These are phyloP conservation scores for Bubo blakistoni DNA, from an alignment of 2,113 vertebrate genomes.

Conservation along the genomic window DNA sequence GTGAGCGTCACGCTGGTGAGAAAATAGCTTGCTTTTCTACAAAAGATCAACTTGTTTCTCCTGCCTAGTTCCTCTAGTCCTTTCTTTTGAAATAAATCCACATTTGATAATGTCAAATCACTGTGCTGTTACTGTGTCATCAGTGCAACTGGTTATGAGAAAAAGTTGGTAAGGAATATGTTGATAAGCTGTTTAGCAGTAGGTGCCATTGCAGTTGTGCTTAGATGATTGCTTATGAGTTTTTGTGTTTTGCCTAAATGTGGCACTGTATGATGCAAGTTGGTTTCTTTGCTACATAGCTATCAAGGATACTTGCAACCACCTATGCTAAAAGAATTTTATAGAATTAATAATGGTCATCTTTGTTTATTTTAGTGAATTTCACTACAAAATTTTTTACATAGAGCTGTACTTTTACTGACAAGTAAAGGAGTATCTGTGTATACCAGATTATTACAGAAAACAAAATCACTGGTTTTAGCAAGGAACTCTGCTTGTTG, in stretches of 20 bases:
- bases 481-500: not conserved
- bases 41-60: constrained; percentile 41
- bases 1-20: not conserved
- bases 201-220: not conserved
- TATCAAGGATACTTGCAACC: constrained; percentile 59
- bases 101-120: not conserved
- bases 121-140: not conserved
- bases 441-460: not conserved
- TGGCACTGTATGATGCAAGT: constrained; percentile 34
- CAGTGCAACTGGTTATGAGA: constrained; percentile 5
- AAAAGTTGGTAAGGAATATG: not conserved
- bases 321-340: constrained; percentile 25
- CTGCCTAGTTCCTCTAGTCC: constrained; percentile 2
- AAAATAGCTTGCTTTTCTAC: constrained; percentile 29
- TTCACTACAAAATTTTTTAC: not conserved
- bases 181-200: not conserved
- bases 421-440: not conserved
- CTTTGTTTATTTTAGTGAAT: constrained; percentile 4
- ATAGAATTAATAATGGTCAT: not conserved
- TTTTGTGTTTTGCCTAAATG: constrained; percentile 1
- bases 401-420: not conserved
- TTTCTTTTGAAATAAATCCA: not conserved
- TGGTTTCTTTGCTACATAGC: constrained; percentile 13
- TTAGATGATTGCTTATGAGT: not conserved
- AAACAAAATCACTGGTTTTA: not conserved